Base-by-base conservation (phyloP, 2,797 vertebrate genomes). In the Vireo griseus region DNA sequence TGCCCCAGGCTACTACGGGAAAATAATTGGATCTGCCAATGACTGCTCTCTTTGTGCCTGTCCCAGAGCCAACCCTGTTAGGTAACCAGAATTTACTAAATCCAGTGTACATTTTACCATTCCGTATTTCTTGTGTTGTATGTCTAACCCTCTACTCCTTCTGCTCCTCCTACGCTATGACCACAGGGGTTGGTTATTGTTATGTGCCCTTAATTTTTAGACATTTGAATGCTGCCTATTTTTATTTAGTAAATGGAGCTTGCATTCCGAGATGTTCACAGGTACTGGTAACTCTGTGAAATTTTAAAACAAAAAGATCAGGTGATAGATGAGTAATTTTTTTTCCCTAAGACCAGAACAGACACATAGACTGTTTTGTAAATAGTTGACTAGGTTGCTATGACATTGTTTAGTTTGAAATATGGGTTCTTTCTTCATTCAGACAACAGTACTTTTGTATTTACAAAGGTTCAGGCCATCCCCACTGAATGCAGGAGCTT, bases 21-120 rank as follows among this genome's bases (percentile, higher is more conserved):
- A 97, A 28, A 98, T 99, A 44, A 97, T 16, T 6, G 99, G 99
- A 55, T 98, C 98, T 11, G 84, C 98, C 59, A 86, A 68, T 1
- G 99, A 99, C 97, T 99, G 99, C 89, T 98, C 98, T 13, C 97
- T 92, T 2, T 99, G 99, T 92, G 97, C 98, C 83, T 99, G 99
- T 96, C 99, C 99, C 50, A 98, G 98, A 50, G 92, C 65, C 75
- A 97, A 96, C 90, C 98, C 98, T 42, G 90, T 95, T 73, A 98
- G 98, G 98, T 98, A 97, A 97, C 52, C 65, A 83, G 54, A 84
- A 51, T 12, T 86, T 55, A 39, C 6, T 77, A 84, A 94, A 85
- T 77, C 33, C 40, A 35, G 3, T 57, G 19, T 48, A 4, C 5
- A 7, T 76, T 80, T 73, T 63, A 59, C 29, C 16, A 3, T 33